These are phyloP conservation scores for Drosophila littoralis DNA, from an alignment of 1,140 invertebrate species.

Conservation along the genomic window DNA sequence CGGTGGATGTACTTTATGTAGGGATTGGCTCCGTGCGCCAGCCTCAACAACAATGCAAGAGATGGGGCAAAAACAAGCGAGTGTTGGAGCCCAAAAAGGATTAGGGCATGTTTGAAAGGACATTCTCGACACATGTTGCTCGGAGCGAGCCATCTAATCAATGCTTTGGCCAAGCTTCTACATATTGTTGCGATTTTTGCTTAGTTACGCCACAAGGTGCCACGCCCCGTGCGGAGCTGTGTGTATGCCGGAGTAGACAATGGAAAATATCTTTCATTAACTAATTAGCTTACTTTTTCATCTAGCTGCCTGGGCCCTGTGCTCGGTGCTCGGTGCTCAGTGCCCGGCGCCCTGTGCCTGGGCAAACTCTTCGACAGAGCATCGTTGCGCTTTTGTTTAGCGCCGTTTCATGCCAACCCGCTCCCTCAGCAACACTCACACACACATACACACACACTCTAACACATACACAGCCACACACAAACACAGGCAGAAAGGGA, in stretches of 20 bases:
- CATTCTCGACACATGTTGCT: background rate
- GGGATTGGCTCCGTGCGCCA: background rate
- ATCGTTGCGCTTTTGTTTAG: constrained; percentile 65
- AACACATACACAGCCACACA: background rate
- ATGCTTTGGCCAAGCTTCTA: background rate
- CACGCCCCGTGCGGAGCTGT: background rate
- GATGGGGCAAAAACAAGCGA: background rate
- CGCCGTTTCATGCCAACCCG: background rate
- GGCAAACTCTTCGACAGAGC: constrained; percentile 1
- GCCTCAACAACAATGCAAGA: too few relatives aligned
- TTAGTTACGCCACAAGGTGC: background rate
- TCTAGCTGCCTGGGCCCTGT: constrained; percentile 11
- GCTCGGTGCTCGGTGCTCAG: background rate
- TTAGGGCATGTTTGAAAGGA: background rate
- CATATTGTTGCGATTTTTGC: background rate
- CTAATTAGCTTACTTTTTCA: constrained; percentile 81
- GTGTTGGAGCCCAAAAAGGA: background rate
- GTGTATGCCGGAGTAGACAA: constrained; percentile 45
- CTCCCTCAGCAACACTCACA: background rate
- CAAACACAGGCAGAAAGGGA: constrained; percentile 52
- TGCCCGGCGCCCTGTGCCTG: constrained; percentile 5
- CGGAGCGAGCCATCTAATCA: constrained; percentile 7
- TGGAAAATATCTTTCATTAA: constrained; percentile 82
- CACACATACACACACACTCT: constrained; percentile 1
- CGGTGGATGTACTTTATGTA: background rate